A percentile compares a stretch with the other conserved stretches of the same genome.
Evolutionary conservation across 2,797 vertebrate species (phyloP).

Genomic region (Margarornis squamiger): DNA sequence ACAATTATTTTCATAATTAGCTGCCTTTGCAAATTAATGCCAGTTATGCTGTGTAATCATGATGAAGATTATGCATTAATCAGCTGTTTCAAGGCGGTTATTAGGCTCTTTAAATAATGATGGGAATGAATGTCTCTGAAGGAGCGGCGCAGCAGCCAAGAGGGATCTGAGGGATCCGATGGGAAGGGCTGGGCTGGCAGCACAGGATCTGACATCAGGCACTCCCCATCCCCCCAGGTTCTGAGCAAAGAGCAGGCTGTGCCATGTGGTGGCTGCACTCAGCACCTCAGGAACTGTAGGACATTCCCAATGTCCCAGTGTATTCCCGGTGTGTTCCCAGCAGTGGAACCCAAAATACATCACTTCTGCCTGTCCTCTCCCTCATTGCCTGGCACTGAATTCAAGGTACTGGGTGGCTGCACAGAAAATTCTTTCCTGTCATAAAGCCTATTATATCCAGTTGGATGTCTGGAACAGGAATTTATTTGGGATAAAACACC

Average conservation of each 20-base stretch:
- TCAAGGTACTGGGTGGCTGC: neutral
- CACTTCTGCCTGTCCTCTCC: neutral
- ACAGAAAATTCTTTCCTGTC: neutral
- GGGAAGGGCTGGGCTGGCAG: neutral
- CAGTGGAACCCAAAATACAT: neutral
- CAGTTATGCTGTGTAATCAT: constrained; percentile 80
- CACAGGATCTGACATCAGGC: neutral
- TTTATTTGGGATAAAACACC: constrained; percentile 19
- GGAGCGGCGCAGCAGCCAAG: neutral
- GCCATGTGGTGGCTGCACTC: neutral
- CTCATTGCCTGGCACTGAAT: neutral
- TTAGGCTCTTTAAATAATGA: constrained; percentile 80
- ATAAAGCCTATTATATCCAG: neutral
- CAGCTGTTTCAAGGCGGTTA: constrained; percentile 77
- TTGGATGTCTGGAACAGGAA: neutral
- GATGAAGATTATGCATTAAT: constrained; percentile 83
- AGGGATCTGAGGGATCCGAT: neutral
- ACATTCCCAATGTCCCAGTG: rapidly evolving
- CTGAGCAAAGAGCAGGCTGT: neutral
- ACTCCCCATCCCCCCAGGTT: neutral
- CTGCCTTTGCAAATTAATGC: constrained; percentile 80
- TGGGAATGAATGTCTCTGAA: constrained; percentile 48
- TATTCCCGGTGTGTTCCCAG: neutral
- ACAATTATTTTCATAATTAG: constrained; percentile 83
- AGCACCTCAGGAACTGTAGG: neutral